These are phyloP conservation scores for Rhadinocentrus ornatus DNA, from an alignment of 2,797 vertebrate genomes.

Conservation along the genomic window DNA sequence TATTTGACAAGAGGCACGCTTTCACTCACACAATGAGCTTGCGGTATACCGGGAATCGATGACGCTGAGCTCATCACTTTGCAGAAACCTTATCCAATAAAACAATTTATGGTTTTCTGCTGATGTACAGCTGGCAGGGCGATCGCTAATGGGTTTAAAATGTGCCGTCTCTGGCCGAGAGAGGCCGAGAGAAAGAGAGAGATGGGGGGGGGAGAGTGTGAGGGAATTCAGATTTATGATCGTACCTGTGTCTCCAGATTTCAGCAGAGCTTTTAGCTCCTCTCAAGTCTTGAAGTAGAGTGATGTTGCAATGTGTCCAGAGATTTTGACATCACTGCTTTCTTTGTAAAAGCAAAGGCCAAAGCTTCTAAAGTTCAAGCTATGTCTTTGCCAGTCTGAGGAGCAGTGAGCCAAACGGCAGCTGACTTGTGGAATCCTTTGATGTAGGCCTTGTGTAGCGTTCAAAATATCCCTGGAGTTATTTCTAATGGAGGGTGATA, in stretches of 20 bases:
- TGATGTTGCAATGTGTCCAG: conserved; percentile 61
- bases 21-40: conserved; percentile 56
- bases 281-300: conserved; percentile 59
- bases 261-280: conserved; percentile 55
- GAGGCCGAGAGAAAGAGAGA: conserved; percentile 27
- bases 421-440: conserved; percentile 70
- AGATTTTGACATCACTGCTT: conserved; percentile 73
- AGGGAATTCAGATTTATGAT: conserved; percentile 74
- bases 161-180: conserved; percentile 75
- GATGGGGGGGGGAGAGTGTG: conserved; percentile 42
- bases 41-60: conserved; percentile 75
- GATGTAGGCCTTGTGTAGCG: conserved; percentile 40
- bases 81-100: conserved; percentile 84
- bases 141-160: conserved; percentile 85
- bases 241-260: conserved; percentile 54
- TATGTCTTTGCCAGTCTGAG: conserved; percentile 42
- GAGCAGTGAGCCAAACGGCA: conserved; percentile 59
- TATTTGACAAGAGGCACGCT: conserved; percentile 67
- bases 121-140: conserved; percentile 84
- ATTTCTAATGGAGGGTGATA: conserved; percentile 30
- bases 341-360: conserved; percentile 55
- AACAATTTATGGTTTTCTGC: conserved; percentile 85
- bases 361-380: conserved; percentile 61
- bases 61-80: conserved; percentile 84
- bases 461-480: conserved; percentile 5